Evolutionary conservation across 2,113 vertebrate species (phyloP).

Genomic region (Aleadryas rufinucha): DNA sequence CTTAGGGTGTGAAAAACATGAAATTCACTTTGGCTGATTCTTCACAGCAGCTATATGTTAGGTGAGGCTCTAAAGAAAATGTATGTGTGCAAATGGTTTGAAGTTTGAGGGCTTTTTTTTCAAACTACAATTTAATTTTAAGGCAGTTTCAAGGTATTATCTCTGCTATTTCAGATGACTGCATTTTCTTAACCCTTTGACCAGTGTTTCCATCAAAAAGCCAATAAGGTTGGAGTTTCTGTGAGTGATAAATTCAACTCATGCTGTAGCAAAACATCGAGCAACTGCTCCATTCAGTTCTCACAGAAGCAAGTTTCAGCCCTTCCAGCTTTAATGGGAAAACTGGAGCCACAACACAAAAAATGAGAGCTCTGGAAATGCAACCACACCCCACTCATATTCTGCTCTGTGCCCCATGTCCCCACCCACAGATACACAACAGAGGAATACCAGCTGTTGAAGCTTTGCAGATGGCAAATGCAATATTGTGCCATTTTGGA

Average conservation of each 20-base stretch:
- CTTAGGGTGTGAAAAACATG: background rate
- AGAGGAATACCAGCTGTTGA: conserved; percentile 1
- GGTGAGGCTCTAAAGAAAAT: background rate
- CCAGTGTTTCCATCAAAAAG: background rate
- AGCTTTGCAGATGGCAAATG: background rate
- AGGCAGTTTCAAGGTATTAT: background rate
- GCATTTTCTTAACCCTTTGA: background rate
- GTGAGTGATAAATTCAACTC: background rate
- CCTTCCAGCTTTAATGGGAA: background rate
- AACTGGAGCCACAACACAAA: background rate
- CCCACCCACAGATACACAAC: background rate
- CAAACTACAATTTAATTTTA: background rate
- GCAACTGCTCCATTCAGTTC: background rate
- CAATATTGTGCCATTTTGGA: background rate
- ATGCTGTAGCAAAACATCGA: background rate
- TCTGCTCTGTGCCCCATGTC: background rate
- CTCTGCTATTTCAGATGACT: background rate
- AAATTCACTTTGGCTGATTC: background rate
- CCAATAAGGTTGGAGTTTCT: background rate
- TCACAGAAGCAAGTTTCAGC: background rate
- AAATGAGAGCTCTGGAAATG: background rate
- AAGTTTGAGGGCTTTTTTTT: background rate
- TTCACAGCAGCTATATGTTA: background rate
- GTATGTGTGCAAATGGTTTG: background rate
- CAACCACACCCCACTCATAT: background rate